Base-by-base conservation (phyloP, 2,888 invertebrate genomes). In the Lasioglossum marginatum region DNA sequence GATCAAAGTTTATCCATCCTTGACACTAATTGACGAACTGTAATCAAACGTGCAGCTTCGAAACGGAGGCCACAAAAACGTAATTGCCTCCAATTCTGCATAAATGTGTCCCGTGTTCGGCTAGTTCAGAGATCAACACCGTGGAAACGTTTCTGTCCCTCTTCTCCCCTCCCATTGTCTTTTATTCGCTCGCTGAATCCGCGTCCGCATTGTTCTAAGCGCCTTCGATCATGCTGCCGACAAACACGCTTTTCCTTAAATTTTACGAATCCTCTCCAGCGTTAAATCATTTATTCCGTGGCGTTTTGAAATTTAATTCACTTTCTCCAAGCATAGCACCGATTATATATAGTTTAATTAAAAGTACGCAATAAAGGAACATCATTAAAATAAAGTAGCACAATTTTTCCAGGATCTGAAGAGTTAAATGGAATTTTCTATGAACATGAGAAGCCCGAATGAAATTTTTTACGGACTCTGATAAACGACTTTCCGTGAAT, bases 1-100 rank as follows among this genome's bases (percentile, higher is more conserved):
- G 77, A 70, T 57, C 68, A 85, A 90, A 88, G 83, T 83, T 90
- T 85, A 83, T 82, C 79, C 87, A 85, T 83, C 89, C 90, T 89
- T 89, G 89, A 89, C 90, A 89, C 83, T 70, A 86, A 89, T 89
- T 77, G 86, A 84, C 90, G 83, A 86, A 80, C 81, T 34, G 83
- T 82, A 82, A 66, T 82, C 76, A 52, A 72, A 83, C 37, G 31
- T 70, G 27, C 82, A 66, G 70, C 60, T 71, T 71, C 76, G 43
- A 72, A 82, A 76, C n/a, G 23, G 45, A 27, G 34, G 14, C 37
- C 70, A 52, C 43, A 34, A 77, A 83, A 72, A 37, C 63, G 31
- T 82, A 82, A 82, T 83, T 82, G 70, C 27, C 37, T 43, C 23
- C 31, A 23, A 27, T 81, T 63, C 34, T 79, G 16, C 43, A 48